Base-by-base conservation (phyloP, 2,797 vertebrate species). In the Graptemys geographica region DNA sequence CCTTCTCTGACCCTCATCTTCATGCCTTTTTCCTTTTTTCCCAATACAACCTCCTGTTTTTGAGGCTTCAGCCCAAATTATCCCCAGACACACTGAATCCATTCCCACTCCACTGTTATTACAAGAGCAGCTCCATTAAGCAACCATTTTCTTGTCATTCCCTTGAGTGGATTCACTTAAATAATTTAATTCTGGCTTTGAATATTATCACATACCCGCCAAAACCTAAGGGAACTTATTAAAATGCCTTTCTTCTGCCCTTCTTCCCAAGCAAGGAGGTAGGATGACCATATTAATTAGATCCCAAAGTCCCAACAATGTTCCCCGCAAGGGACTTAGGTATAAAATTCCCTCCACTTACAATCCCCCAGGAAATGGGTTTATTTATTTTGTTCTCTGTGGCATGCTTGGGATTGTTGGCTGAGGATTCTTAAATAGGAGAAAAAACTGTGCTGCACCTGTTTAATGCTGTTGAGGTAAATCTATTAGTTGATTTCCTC, bases 211-310 rank as follows among this genome's bases (percentile, higher is more conserved):
- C 19, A 92, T 93, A 91, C 82, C 90, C 87, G n/a, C 80, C 81
- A 94, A 84, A 92, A 93, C 51, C 85, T 90, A 18, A 16, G n/a
- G 76, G 76, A 96, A 56, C 84, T 96, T 81, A 96, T 95, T 95
- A 95, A 95, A 95, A 93, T 84, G 81, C 59, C 10, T 79, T 85
- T 93, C 51, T 91, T 94, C 69, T 95, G 53, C 62, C 69, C n/a
- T 95, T 92, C 78, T 85, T 93, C 90, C 76, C 88, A 84, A 55
- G 94, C 91, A 84, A 92, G 8, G 86, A 94, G 86, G 85, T 94
- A 94, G 92, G 79, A 93, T 90, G 95, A 93, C 0, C 1, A 53
- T 79, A 93, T 88, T 96, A 96, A 96, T 87, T 69, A 87, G 86
- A 93, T 85, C 79, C 84, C 94, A 74, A 94, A 86, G 78, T 95